These are phyloP conservation scores for Clarias macrocephalus DNA, from an alignment of 2,113 vertebrate genomes.

Conservation along the genomic window DNA sequence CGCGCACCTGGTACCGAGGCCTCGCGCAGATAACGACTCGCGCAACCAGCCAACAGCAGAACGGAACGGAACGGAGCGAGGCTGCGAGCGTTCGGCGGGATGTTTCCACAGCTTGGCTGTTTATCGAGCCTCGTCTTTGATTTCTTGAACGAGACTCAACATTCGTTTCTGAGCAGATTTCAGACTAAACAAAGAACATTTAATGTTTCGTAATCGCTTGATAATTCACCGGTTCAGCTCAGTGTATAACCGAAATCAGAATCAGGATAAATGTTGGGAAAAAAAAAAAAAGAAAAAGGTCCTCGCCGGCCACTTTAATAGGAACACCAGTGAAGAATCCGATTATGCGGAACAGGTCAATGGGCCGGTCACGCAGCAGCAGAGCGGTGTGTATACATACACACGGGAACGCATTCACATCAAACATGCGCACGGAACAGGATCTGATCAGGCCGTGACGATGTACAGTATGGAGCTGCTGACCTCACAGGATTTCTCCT, in stretches of 20 bases:
- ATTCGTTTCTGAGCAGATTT: not conserved
- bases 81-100: constrained; percentile 13
- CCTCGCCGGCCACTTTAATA: not conserved
- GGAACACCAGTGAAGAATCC: not conserved
- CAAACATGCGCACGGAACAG: not conserved
- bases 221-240: not conserved
- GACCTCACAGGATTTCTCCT: not conserved
- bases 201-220: no score
- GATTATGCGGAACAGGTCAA: not conserved
- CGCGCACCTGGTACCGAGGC: constrained; percentile 56
- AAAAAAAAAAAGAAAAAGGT: no score
- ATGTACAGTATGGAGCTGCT: no score
- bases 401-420: not conserved
- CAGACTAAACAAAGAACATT: not conserved
- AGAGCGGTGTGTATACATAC: not conserved
- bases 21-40: constrained; percentile 53
- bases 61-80: not conserved
- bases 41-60: constrained; percentile 38
- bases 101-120: constrained; percentile 23
- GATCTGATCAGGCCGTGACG: not conserved
- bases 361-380: not conserved
- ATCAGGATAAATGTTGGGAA: no score
- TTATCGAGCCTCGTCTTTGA: not conserved
- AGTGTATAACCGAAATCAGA: not conserved
- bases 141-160: not conserved